Evolutionary conservation across 2,888 invertebrate genomes (phyloP), one percentile per base, ranked within the genome.

Genomic region (Brenthis hecate): DNA sequence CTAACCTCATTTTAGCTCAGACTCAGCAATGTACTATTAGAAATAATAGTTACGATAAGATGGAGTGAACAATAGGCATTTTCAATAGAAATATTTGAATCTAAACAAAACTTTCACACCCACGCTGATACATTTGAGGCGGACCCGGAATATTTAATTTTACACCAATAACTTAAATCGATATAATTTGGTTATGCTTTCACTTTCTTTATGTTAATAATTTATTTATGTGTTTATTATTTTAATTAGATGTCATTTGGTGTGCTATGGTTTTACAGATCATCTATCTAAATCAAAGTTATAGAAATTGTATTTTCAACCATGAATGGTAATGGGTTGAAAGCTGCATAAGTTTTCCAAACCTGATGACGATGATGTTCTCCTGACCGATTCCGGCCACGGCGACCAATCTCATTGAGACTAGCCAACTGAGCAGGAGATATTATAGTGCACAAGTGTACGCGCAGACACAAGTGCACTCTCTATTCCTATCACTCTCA

Each of bases 171-270:
- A 54, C 53, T 47, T 57, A 56, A 63, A 64, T 68, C 53, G 48
- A 64, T 57, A 53, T 68, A 47, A 53, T 62, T 68, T 63, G 43
- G 63, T 68, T 16, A 68, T 57, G 57, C 68, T 68, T 68, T 68
- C 68, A 68, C 68, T 47, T 68, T 58, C 51, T 19, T 23, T n/a
- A 43, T 62, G 50, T 50, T 43, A 16, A 57, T 43, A 16, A 57
- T 58, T 54, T 67, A 51, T 67, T 67, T 67, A 28, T 68, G 63
- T 68, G 28, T 50, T 56, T 55, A 19, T 56, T 66, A 53, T 63
- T 64, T 19, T 64, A 57, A 58, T 63, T 53, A 23, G 14, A 43
- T 50, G 48, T n/a, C 48, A 19, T 28, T 28, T 13, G 36, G 19
- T n/a, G 51, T 19, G 28, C 32, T 48, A 14, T 56, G 56, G 28